Conservation (phyloP, 2,888 invertebrate genomes). For the Agonopterix heracliana region DNA sequence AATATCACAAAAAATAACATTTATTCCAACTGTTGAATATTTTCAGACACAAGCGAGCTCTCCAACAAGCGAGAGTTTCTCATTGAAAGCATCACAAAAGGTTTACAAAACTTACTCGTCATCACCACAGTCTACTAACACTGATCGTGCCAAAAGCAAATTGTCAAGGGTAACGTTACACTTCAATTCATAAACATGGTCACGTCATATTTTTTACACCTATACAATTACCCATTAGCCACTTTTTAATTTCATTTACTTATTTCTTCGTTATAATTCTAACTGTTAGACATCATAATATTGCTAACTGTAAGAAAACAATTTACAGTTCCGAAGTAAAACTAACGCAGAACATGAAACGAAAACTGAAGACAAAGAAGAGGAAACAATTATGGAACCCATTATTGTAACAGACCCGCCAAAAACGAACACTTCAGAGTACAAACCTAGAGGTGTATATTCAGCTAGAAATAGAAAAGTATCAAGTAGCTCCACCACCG, state of each 20-base stretch:
- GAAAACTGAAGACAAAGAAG: slow-evolving; percentile 15
- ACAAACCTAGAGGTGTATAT: slow-evolving; percentile 44
- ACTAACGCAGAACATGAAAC: slow-evolving; percentile 27
- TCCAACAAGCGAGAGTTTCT: slow-evolving; percentile 64
- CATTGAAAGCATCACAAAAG: slow-evolving; percentile 71
- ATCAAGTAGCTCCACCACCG: slow-evolving; percentile 30
- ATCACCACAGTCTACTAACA: slow-evolving; percentile 54
- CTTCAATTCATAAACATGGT: neutral
- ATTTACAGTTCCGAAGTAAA: slow-evolving; percentile 54
- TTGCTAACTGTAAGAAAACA: too few relatives aligned
- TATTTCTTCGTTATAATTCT: too few relatives aligned
- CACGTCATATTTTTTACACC: too few relatives aligned
- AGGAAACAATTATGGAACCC: slow-evolving; percentile 22
- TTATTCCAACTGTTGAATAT: slow-evolving; percentile 9
- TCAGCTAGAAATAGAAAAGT: slow-evolving; percentile 44
- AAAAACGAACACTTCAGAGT: slow-evolving; percentile 35
- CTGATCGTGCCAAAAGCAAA: slow-evolving; percentile 52
- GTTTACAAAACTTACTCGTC: slow-evolving; percentile 59
- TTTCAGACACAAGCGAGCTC: slow-evolving; percentile 69
- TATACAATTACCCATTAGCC: too few relatives aligned
- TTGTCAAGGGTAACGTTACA: slow-evolving; percentile 54
- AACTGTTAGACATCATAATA: too few relatives aligned
- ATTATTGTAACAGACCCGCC: slow-evolving; percentile 25
- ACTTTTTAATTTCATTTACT: too few relatives aligned
- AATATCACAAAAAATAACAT: neutral